phyloP scores from a whole-genome alignment of 2,113 vertebrate genomes.

The Amphilophus citrinellus region DNA sequence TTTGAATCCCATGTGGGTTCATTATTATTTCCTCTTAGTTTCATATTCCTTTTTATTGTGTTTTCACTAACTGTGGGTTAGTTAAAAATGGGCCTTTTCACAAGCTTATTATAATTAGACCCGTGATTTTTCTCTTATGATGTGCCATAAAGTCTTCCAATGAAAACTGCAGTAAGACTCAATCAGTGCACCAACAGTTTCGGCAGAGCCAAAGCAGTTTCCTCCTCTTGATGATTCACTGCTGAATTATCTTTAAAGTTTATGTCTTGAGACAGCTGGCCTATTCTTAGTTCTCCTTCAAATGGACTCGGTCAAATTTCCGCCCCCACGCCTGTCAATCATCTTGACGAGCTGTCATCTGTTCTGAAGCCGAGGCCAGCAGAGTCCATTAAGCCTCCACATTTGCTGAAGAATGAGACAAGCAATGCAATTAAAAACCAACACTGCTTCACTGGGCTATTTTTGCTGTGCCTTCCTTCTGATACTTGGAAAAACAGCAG shows the following conservation, averaged over 20 bases:
- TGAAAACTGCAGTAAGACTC: not conserved
- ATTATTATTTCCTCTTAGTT: not conserved
- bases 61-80: not conserved
- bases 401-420: not conserved
- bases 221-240: not conserved
- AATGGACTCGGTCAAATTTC: slow-evolving; percentile 5
- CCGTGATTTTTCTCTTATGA: not conserved
- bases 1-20: not conserved
- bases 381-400: slow-evolving; percentile 3
- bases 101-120: not conserved
- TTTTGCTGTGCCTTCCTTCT: not conserved
- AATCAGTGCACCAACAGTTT: not conserved
- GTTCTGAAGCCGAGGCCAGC: not conserved
- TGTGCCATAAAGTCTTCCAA: not conserved
- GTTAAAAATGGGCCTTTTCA: not conserved
- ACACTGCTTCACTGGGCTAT: not conserved
- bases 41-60: not conserved
- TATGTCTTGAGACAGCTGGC: not conserved
- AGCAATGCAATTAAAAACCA: not conserved
- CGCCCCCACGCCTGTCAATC: slow-evolving; percentile 14
- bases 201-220: not conserved
- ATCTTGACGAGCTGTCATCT: slow-evolving; percentile 13
- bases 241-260: not conserved
- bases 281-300: slow-evolving; percentile 26
- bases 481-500: not conserved